Conservation (phyloP, 2,113 vertebrate genomes). For the Hippocampus guttulatus region DNA sequence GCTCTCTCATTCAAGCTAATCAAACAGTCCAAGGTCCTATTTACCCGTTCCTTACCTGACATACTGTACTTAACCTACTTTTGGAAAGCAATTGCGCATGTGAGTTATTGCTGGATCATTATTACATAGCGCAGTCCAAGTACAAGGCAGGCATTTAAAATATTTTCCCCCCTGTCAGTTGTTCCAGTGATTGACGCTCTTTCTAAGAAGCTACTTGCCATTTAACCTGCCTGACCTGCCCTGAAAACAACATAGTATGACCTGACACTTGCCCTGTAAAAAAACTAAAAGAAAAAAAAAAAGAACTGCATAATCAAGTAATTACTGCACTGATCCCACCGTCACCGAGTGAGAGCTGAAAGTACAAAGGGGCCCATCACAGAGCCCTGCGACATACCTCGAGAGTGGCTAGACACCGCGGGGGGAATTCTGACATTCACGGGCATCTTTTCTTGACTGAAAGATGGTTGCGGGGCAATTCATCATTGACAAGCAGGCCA, state of each 20-base stretch:
- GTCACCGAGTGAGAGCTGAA: slow-evolving; percentile 10
- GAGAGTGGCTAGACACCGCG: not conserved
- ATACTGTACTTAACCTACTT: slow-evolving; percentile 48
- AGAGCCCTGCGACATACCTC: not conserved
- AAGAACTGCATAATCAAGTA: slow-evolving; percentile 33
- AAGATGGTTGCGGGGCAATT: not conserved
- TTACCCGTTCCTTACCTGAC: slow-evolving; percentile 47
- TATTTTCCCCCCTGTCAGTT: not conserved
- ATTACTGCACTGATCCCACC: slow-evolving; percentile 35
- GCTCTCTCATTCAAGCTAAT: slow-evolving; percentile 59
- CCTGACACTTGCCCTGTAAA: slow-evolving; percentile 14
- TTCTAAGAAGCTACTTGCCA: slow-evolving; percentile 14
- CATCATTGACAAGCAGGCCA: slow-evolving; percentile 1
- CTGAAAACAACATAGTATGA: slow-evolving; percentile 15
- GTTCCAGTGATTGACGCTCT: slow-evolving; percentile 11
- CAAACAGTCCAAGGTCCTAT: slow-evolving; percentile 69
- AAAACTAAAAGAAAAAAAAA: slow-evolving; percentile 53
- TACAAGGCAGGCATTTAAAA: not conserved
- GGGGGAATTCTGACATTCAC: not conserved
- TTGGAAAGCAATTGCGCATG: not conserved
- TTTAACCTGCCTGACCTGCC: slow-evolving; percentile 19
- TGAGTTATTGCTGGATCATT: not conserved
- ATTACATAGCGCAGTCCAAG: not conserved
- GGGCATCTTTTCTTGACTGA: not conserved
- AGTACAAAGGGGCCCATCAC: not conserved